Evolutionary conservation across 2,113 vertebrate species (phyloP).

Genomic region (Mobula hypostoma): DNA sequence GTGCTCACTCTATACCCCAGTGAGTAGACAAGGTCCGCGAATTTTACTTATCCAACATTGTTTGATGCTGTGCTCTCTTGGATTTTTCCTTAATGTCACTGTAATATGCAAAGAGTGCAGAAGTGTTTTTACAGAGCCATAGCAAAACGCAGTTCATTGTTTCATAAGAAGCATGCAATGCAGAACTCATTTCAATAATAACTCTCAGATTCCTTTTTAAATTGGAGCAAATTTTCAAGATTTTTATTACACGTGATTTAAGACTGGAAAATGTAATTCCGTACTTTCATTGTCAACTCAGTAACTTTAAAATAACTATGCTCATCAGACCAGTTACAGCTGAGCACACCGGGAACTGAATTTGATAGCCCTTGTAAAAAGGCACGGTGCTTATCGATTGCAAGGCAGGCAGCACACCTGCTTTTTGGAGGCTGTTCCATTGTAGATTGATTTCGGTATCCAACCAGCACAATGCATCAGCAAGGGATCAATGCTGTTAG

Average conservation of each 20-base stretch:
- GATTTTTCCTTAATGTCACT: not conserved
- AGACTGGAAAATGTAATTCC: not conserved
- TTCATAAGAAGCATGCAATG: not conserved
- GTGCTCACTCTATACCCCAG: not conserved
- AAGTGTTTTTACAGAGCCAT: not conserved
- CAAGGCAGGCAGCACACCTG: too few relatives aligned
- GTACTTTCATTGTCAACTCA: not conserved
- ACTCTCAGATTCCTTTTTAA: not conserved
- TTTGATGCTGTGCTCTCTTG: not conserved
- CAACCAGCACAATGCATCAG: too few relatives aligned
- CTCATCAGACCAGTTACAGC: not conserved
- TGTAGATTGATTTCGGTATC: too few relatives aligned
- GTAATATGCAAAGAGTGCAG: not conserved
- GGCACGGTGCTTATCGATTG: too few relatives aligned
- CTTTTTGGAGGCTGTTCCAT: too few relatives aligned
- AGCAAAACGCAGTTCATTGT: not conserved
- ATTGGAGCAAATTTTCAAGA: not conserved
- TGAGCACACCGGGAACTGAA: too few relatives aligned
- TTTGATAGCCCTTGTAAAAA: too few relatives aligned
- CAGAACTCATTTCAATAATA: not conserved
- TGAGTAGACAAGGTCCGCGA: not conserved
- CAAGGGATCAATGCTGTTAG: too few relatives aligned
- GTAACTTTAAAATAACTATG: not conserved
- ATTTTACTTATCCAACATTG: not conserved
- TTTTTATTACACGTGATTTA: not conserved